Evolutionary conservation across 2,797 vertebrate genomes (phyloP), one percentile per base, ranked within the genome.

Genomic region (Onychomys leucogaster): DNA sequence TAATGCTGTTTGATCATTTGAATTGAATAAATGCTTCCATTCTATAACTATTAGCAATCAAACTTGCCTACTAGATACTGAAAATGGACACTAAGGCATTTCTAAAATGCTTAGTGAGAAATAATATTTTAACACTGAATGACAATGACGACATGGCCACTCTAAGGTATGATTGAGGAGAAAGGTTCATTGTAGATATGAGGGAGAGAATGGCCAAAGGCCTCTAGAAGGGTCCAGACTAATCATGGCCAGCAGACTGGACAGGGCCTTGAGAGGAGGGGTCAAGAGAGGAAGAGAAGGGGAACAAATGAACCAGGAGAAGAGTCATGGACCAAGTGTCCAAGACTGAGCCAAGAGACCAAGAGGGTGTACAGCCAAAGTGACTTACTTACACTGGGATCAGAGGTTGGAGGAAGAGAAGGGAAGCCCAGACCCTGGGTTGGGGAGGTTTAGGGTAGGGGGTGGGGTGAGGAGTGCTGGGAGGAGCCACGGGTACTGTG

Each of bases 1-100:
- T 69, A 92, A 93, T 52, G 67, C 43, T 82, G 5, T 57, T 89
- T 87, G 59, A 59, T 94, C n/a, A 83, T 63, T 81, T 87, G n/a
- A 81, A 17, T 76, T 86, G 29, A 9, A 71, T 92, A 80, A 93
- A 67, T 69, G 32, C 55, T 25, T 67, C 78, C 6, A 84, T 96
- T 76, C 89, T 89, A 92, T 67, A 0, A 43, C 7, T 87, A 27
- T 43, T 59, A 82, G 78, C n/a, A 83, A 86, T 55, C 61, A 95
- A 83, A 69, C 29, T 83, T 77, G 63, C 17, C 37, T 76, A 32
- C 76, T 63, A 49, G 9, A 80, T 69, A 69, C 6, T 85, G 21
- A 78, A 80, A 94, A 76, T 5, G 85, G 41, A 67, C 5, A 90
- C 16, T 75, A 52, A 88, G 7, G 67, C 14, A 71, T 43, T 67